Evolutionary conservation across 2,797 vertebrate genomes (phyloP).

Genomic region (Platyrinchus mystaceus): DNA sequence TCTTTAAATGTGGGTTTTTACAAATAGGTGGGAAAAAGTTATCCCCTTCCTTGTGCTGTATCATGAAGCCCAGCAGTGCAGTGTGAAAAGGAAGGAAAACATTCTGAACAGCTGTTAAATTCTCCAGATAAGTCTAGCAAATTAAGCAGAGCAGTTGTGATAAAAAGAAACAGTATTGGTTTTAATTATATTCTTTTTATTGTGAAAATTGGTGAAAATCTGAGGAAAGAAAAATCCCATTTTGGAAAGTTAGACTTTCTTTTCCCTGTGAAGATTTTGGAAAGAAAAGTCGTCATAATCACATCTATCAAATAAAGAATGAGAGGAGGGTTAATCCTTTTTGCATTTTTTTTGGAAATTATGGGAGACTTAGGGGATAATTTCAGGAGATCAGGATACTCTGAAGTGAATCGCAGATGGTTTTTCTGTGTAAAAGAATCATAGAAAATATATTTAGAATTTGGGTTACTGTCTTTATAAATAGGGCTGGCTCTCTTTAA

Average conservation of each 20-base stretch:
- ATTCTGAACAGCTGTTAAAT: slow-evolving; percentile 45
- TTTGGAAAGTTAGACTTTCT: slow-evolving; percentile 54
- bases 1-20: not conserved
- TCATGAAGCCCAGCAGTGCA: not conserved
- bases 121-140: slow-evolving; percentile 26
- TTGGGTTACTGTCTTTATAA: slow-evolving; percentile 66
- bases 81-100: slow-evolving; percentile 18
- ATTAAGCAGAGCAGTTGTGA: slow-evolving; percentile 40
- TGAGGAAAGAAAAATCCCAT: not conserved
- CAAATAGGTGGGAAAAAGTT: slow-evolving; percentile 1
- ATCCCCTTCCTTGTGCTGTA: not conserved
- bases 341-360: slow-evolving; percentile 51
- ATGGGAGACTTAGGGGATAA: slow-evolving; percentile 57
- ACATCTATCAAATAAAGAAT: slow-evolving; percentile 43
- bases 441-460: slow-evolving; percentile 34
- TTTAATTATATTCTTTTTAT: not conserved
- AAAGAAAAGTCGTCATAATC: slow-evolving; percentile 48
- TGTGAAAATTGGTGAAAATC: slow-evolving; percentile 29
- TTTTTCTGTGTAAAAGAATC: slow-evolving; percentile 65
- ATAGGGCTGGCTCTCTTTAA: slow-evolving; percentile 58
- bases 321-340: slow-evolving; percentile 46
- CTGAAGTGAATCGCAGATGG: slow-evolving; percentile 65
- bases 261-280: slow-evolving; percentile 56
- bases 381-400: slow-evolving; percentile 70
- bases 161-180: not conserved